Evolutionary conservation across 2,888 invertebrate genomes (phyloP), one percentile per base, ranked within the genome.

Genomic region (Euzophera pinguis): DNA sequence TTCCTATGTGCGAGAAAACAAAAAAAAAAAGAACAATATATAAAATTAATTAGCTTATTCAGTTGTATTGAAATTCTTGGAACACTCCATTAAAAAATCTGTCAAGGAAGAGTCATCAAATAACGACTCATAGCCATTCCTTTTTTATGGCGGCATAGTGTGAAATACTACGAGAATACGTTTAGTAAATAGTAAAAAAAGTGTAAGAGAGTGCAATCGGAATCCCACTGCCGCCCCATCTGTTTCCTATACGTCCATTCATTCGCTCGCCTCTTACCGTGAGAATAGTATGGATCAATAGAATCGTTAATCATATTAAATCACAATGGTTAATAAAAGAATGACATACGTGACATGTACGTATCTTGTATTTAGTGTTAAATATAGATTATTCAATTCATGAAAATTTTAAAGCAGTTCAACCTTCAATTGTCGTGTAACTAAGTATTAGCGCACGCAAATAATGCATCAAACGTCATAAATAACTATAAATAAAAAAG

Each of bases 211-310:
- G 69, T 71, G 67, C 78, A 74, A 74, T 74, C 64, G 66, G 65
- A 73, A 72, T 78, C 79, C 81, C 78, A 71, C 2, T 5, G 22
- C 22, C 22, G 22, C 22, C 84, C 78, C 87, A 84, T 84, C 72
- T 81, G 73, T 70, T 74, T 74, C 71, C 72, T 66, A 66, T 61
- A 65, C 64, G 66, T 65, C 72, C 73, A 78, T 78, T 80, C 70
- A 74, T 74, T 16, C 74, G 71, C 74, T 57, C 50, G 50, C 50
- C 2, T 22, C 22, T 22, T 22, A 22, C 54, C 64, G 72, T 68
- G 62, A 72, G 78, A 75, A 67, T 75, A 65, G 52, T 64, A 55
- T 72, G 78, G 84, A 82, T 58, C 55, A 50, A 50, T 53, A 43
- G 32, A 34, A 47, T 51, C n/a, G 37, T 48, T 48, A 48, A 48